Percentiles rank a stretch among this genome's conserved stretches.
phyloP scores from a whole-genome alignment of 2,888 invertebrate genomes.

The Phragmatobia fuliginosa region DNA sequence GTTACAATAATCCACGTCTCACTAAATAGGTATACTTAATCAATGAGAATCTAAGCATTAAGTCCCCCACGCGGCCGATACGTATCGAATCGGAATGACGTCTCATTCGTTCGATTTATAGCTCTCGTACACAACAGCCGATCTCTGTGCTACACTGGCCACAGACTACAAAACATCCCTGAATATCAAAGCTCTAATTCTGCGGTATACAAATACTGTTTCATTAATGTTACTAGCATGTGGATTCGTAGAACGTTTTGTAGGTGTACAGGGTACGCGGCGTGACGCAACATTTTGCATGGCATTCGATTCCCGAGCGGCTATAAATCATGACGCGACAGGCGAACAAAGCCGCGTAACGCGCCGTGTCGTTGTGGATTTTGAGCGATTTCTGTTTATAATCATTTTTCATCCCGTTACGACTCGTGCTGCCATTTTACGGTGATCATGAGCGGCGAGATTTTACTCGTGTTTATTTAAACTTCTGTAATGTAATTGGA shows the following conservation, averaged over 20 bases:
- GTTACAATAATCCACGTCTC: slow-evolving; percentile 66
- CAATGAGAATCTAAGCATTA: slow-evolving; percentile 76
- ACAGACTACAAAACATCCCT: slow-evolving; percentile 45
- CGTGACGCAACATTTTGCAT: slow-evolving; percentile 84
- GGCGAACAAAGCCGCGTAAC: slow-evolving; percentile 84
- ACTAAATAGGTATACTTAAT: slow-evolving; percentile 81
- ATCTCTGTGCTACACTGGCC: slow-evolving; percentile 47
- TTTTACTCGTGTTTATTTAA: slow-evolving; percentile 36
- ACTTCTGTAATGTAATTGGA: neutral
- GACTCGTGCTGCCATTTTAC: slow-evolving; percentile 68
- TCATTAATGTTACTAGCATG: slow-evolving; percentile 47
- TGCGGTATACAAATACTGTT: slow-evolving; percentile 33
- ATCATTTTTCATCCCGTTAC: slow-evolving; percentile 78
- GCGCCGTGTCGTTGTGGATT: slow-evolving; percentile 84
- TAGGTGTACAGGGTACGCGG: slow-evolving; percentile 57
- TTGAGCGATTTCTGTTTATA: slow-evolving; percentile 82
- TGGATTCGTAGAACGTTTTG: slow-evolving; percentile 45
- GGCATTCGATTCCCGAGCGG: slow-evolving; percentile 70
- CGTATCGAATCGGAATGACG: slow-evolving; percentile 84
- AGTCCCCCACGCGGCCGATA: slow-evolving; percentile 74
- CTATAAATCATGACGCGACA: slow-evolving; percentile 79
- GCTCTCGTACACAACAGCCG: slow-evolving; percentile 61
- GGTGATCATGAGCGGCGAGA: slow-evolving; percentile 67
- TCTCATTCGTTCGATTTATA: slow-evolving; percentile 84
- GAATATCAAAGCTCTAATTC: slow-evolving; percentile 16